A percentile compares a stretch with the other conserved stretches of the same genome.
These are phyloP conservation scores for Chelonus insularis DNA, from an alignment of 1,140 invertebrate genomes.

Conservation along the genomic window DNA sequence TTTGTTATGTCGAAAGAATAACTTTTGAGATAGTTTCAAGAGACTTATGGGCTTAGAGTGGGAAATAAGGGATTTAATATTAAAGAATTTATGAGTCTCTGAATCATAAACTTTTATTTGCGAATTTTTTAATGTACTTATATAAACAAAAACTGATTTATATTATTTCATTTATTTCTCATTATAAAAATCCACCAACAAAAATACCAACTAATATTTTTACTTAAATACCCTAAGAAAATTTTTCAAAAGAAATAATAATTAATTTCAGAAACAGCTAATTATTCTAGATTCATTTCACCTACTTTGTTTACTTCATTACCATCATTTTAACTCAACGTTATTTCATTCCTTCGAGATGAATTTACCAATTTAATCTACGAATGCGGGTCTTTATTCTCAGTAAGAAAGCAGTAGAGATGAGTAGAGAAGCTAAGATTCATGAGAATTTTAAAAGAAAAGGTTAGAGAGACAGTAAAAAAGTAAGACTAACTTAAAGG, in stretches of 20 bases:
- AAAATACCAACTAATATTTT: too few relatives aligned
- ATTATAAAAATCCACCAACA: too few relatives aligned
- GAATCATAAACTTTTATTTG: too few relatives aligned
- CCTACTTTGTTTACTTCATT: constrained; percentile 13
- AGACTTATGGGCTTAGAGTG: constrained; percentile 42
- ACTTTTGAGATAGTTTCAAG: constrained; percentile 4
- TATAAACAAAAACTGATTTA: too few relatives aligned
- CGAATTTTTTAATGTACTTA: too few relatives aligned
- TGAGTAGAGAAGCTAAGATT: constrained; percentile 16
- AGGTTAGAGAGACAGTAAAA: constrained; percentile 12
- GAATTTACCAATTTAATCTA: constrained; percentile 10
- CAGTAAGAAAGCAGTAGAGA: neutral
- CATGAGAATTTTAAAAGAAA: constrained; percentile 20
- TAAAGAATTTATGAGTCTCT: constrained; percentile 35
- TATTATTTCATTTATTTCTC: too few relatives aligned
- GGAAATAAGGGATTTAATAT: constrained; percentile 49
- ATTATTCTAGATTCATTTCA: constrained; percentile 7
- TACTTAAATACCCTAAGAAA: neutral
- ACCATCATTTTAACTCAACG: constrained; percentile 13
- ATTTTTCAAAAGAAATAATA: neutral
- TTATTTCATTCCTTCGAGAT: neutral
- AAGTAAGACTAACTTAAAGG: constrained; percentile 25
- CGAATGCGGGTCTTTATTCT: constrained; percentile 15
- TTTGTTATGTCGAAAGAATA: constrained; percentile 1
- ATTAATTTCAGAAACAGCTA: neutral